Evolutionary conservation across 2,888 invertebrate genomes (phyloP).

Genomic region (Molorchus minor): DNA sequence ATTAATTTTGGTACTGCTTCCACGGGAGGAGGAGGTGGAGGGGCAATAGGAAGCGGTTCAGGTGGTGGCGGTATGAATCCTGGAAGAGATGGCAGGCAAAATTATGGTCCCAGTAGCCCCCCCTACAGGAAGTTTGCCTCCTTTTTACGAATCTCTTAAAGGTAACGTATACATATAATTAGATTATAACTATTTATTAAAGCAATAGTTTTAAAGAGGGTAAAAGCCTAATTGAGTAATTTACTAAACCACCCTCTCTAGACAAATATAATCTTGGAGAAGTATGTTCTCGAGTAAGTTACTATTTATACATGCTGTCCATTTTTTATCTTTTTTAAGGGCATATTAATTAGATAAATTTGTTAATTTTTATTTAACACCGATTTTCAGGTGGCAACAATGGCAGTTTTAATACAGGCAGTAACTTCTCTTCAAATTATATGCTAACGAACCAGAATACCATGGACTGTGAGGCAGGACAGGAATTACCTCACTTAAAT

Average conservation of each 20-base stretch:
- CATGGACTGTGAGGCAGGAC: slow-evolving; percentile 81
- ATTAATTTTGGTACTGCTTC: slow-evolving; percentile 56
- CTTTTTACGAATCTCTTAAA: slow-evolving; percentile 88
- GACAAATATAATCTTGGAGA: too few species aligned
- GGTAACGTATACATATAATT: slow-evolving; percentile 55
- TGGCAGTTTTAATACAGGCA: slow-evolving; percentile 73
- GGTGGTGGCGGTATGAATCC: slow-evolving; percentile 76
- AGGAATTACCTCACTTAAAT: slow-evolving; percentile 66
- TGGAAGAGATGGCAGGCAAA: slow-evolving; percentile 83
- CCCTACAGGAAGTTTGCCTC: slow-evolving; percentile 87
- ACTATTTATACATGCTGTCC: too few species aligned
- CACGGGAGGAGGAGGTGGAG: slow-evolving; percentile 68
- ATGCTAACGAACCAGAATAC: slow-evolving; percentile 74
- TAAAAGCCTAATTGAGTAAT: too few species aligned
- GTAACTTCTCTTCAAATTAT: slow-evolving; percentile 73
- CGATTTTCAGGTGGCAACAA: slow-evolving; percentile 70
- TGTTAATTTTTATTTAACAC: not conserved
- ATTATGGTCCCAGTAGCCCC: slow-evolving; percentile 89
- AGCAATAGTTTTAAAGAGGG: too few species aligned
- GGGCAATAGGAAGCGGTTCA: slow-evolving; percentile 67
- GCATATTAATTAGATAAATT: not conserved
- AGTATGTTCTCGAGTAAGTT: too few species aligned
- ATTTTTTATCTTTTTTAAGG: not conserved
- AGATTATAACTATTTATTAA: too few species aligned
- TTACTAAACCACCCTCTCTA: too few species aligned